Base-by-base conservation (phyloP, 35 echinoderm and acorn worm genomes). In the Apostichopus japonicus region DNA sequence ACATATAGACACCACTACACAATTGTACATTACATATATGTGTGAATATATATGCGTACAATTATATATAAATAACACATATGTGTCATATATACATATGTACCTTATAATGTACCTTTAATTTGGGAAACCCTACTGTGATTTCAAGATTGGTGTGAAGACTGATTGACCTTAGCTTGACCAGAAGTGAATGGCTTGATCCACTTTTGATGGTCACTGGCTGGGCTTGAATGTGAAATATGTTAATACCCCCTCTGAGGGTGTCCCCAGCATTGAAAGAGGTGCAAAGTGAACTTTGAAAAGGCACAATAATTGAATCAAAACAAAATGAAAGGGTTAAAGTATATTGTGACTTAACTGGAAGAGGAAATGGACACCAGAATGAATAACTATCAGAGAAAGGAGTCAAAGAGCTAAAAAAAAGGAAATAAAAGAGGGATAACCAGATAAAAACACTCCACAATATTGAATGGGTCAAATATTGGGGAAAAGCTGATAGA, bases 231-330 rank as follows among this genome's bases (percentile, higher is more conserved):
- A 75, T 75, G 21, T 14, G 71, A 75, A 75, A 19, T 19, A 75
- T 75, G 71, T 75, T 75, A 75, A 75, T 75, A 75, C 71, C 71
- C 71, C 71, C 71, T 75, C 22, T 3, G 71, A 75, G 71, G 71
- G 16, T 75, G 71, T 75, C 16, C n/a, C 6, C 71, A 23, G 17
- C n/a, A 19, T 75, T 75, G 16, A 75, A 75, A 21, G 71, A 19
- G 71, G 71, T 75, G 71, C 16, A 75, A 75, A 75, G 71, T 75
- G 17, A 19, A 15, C 17, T 23, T 7, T 75, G 71, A 75, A 75
- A 19, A 23, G 71, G 71, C 15, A 75, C 71, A 75, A 75, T 75
- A 23, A 21, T 23, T 6, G 16, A 23, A 75, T 75, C 71, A 23
- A 75, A 19, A 21, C 71, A 19, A 13, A 75, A 1, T 75, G 17